These are phyloP conservation scores for Crotalus viridis DNA, from an alignment of 2,113 vertebrate genomes.

Conservation along the genomic window DNA sequence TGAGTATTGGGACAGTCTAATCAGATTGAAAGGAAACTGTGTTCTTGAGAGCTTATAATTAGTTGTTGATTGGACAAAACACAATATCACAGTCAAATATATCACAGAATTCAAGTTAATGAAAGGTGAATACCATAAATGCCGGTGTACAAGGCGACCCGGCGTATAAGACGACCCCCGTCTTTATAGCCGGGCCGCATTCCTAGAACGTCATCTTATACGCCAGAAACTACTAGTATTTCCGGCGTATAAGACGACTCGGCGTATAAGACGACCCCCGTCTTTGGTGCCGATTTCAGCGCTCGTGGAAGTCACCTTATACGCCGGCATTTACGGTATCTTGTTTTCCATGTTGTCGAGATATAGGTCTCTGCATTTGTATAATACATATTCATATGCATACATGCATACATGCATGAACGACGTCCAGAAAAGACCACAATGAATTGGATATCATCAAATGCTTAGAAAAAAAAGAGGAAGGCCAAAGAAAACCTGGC, in stretches of 20 bases:
- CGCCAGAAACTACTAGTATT: too few species aligned
- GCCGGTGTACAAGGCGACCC: too few species aligned
- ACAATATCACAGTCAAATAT: not conserved
- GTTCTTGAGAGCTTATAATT: accelerated
- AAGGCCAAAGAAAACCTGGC: not conserved
- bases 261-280: too few species aligned
- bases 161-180: too few species aligned
- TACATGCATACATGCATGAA: not conserved
- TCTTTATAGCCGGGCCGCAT: too few species aligned
- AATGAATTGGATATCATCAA: not conserved
- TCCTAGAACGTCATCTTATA: too few species aligned
- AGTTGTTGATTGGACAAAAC: not conserved
- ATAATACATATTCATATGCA: not conserved
- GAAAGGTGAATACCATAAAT: not conserved
- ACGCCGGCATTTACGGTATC: too few species aligned
- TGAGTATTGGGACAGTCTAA: not conserved
- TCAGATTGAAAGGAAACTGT: not conserved
- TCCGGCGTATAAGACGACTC: too few species aligned
- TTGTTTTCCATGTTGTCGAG: not conserved
- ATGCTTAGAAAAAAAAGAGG: not conserved
- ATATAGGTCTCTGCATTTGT: too few species aligned
- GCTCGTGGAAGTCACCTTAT: too few species aligned
- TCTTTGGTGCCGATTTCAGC: too few species aligned
- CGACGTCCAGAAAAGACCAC: not conserved
- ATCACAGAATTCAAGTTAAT: not conserved